These are phyloP conservation scores for Sinella curviseta DNA, from an alignment of 1,140 invertebrate genomes.

Conservation along the genomic window DNA sequence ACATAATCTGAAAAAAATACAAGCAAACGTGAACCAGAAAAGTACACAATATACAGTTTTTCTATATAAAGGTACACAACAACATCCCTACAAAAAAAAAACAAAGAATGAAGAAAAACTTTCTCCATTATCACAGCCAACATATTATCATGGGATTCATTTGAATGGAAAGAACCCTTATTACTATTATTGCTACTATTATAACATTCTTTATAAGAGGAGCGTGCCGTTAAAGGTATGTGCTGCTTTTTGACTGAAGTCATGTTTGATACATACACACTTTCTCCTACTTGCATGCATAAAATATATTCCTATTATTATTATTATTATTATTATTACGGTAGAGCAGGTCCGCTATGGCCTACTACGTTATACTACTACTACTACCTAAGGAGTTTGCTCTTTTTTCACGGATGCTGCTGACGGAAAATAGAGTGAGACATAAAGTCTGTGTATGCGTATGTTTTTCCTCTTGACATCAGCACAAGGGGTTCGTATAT, in stretches of 20 bases:
- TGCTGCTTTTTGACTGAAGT: no score
- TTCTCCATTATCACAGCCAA: not conserved
- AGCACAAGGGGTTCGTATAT: not conserved
- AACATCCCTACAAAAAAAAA: not conserved
- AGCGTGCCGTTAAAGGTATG: not conserved
- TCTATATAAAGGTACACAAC: not conserved
- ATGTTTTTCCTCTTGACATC: not conserved
- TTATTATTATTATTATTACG: no score
- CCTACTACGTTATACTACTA: not conserved
- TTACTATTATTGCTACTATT: not conserved
- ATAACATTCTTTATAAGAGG: not conserved
- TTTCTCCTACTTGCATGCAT: not conserved
- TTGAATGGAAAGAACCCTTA: conserved; percentile 17
- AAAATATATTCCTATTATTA: not conserved
- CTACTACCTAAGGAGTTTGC: not conserved
- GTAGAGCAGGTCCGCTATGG: no score
- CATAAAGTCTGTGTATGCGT: not conserved
- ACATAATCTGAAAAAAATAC: no score
- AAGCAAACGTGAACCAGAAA: no score
- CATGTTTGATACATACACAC: no score
- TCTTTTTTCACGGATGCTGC: not conserved
- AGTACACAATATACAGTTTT: no score
- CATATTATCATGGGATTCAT: conserved; percentile 16
- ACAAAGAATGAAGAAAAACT: not conserved
- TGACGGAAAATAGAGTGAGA: not conserved